Evolutionary conservation across 2,888 invertebrate species (phyloP).

Genomic region (Dolomedes plantarius): DNA sequence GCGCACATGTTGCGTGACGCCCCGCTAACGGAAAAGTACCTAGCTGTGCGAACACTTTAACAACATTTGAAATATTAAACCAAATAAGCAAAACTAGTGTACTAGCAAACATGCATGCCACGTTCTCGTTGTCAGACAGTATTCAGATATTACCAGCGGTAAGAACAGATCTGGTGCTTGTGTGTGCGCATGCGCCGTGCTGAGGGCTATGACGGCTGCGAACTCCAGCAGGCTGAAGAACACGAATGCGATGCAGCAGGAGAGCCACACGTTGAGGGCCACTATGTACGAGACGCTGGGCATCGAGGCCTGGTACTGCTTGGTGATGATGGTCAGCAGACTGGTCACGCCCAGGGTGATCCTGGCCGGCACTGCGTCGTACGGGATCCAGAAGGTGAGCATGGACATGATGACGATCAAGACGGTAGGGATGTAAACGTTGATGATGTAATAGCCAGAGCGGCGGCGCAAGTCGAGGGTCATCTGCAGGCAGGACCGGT

Average conservation of each 20-base stretch:
- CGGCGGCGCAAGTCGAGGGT: slow-evolving; percentile 38
- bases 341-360: slow-evolving; percentile 83
- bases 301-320: slow-evolving; percentile 65
- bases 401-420: slow-evolving; percentile 70
- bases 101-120: too few relatives aligned
- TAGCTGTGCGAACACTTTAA: too few relatives aligned
- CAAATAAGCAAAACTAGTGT: too few relatives aligned
- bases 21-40: too few relatives aligned
- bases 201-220: slow-evolving; percentile 70
- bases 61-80: too few relatives aligned
- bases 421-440: slow-evolving; percentile 67
- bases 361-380: slow-evolving; percentile 70
- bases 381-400: slow-evolving; percentile 73
- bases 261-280: slow-evolving; percentile 74
- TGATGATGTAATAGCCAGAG: slow-evolving; percentile 63
- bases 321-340: slow-evolving; percentile 81
- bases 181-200: too few relatives aligned
- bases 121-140: too few relatives aligned
- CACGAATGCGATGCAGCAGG: slow-evolving; percentile 74
- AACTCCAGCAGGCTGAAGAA: slow-evolving; percentile 74
- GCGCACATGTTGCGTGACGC: too few relatives aligned
- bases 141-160: too few relatives aligned
- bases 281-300: slow-evolving; percentile 75
- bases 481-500: slow-evolving; percentile 34
- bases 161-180: too few relatives aligned